Conservation (phyloP, 2,888 invertebrate species). For the Mongoloraphidia duomilia region DNA sequence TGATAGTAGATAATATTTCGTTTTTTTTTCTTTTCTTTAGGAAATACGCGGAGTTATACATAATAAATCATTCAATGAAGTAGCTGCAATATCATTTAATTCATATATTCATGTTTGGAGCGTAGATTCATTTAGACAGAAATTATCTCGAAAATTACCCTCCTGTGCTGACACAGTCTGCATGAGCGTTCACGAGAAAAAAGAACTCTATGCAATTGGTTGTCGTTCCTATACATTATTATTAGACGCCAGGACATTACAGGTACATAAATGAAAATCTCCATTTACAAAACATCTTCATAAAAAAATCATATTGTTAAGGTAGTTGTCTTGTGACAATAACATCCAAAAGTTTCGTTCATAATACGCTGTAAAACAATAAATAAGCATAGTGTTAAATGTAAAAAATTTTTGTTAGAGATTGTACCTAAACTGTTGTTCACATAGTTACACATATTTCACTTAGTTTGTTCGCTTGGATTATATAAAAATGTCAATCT, state of each 20-base stretch:
- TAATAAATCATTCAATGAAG: conserved; percentile 71
- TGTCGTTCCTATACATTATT: conserved; percentile 85
- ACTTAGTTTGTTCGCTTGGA: too few species aligned
- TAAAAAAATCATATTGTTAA: too few species aligned
- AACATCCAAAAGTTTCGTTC: too few species aligned
- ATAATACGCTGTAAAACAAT: too few species aligned
- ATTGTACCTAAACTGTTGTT: too few species aligned
- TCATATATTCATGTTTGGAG: conserved; percentile 91
- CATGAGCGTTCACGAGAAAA: conserved; percentile 63
- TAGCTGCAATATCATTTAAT: conserved; percentile 82
- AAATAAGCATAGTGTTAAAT: too few species aligned
- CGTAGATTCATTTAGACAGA: conserved; percentile 78
- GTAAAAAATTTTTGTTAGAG: too few species aligned
- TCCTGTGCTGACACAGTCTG: conserved; percentile 90
- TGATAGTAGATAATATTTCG: background rate
- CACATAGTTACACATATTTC: too few species aligned
- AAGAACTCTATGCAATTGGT: conserved; percentile 83
- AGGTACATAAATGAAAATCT: conserved; percentile 32
- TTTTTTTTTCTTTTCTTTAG: conserved; percentile 11
- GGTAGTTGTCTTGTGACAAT: too few species aligned
- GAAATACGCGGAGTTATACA: conserved; percentile 73
- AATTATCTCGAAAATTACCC: conserved; percentile 71
- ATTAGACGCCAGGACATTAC: conserved; percentile 76
- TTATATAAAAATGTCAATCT: too few species aligned
- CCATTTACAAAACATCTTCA: too few species aligned